Base-by-base conservation (phyloP, 2,113 vertebrate genomes). In the Scomber japonicus region DNA sequence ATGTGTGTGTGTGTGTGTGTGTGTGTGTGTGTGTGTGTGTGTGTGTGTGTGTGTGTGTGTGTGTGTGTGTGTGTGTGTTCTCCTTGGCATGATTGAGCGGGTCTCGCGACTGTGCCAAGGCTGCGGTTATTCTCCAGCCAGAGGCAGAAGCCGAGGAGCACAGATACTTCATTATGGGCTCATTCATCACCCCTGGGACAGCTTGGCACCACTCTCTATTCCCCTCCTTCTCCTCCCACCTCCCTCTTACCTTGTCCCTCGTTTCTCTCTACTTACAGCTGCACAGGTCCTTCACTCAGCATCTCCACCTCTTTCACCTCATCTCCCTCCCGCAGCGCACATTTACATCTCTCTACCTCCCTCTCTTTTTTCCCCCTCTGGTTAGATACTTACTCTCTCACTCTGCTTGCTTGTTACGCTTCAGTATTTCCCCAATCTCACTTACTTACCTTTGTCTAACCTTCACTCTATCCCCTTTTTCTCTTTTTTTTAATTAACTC, bases 131-230 rank as follows among this genome's bases (percentile, higher is more conserved):
- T 84, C 85, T 88, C 76, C 76, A 91, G 84, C 86, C 86, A 88
- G 88, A 82, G 59, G 77, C 79, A 55, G 81, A 75, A 65, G 75
- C 84, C 81, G 85, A 84, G 50, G 61, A 86, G 89, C 82, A 90
- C 76, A 88, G 87, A 91, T 81, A 86, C 87, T 93, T 94, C 90
- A 92, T 94, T 94, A 92, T 87, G 91, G 85, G 78, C 86, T 92
- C 94, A 92, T 95, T 93, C 91, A 94, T 94, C 94, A 94, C 90
- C 80, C 63, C 61, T 69, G 84, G 92, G 89, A 93, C 69, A 88
- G 51, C 80, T 91, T 93, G 94, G 91, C 91, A 87, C 72, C 10
- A 16, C 71, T 80, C 83, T 73, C 74, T 76, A 50, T 56, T 70
- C 85, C 67, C 16, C 79, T 61, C 63, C 45, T 49, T 45, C 75